Evolutionary conservation across 1,140 invertebrate species (phyloP), one percentile per base, ranked within the genome.

Genomic region (Formica exsecta): DNA sequence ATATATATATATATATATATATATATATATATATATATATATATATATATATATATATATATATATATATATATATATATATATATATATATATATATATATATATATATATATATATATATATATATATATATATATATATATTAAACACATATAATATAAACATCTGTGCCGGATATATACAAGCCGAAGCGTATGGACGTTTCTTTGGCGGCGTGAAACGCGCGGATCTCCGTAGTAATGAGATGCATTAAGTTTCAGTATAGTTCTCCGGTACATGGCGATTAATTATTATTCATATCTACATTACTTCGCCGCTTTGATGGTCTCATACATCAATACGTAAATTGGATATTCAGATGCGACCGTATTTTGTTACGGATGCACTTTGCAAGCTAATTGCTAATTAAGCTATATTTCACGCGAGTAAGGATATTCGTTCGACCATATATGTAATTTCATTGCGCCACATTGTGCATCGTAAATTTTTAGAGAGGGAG

Each of bases 281-380:
- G 44, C 86, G 85, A 90, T 92, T 91, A 92, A 91, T 92, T 91
- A 92, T 88, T 92, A 89, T 92, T 92, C 90, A 91, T 87, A 90
- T 75, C 70, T 77, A 61, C 51, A 65, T 71, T 71, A 83, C 81
- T 77, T 88, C 19, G 59, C 36, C 57, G 64, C 71, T 66, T 32
- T 62, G 80, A 87, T 25, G n/a, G 16, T 84, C 59, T n/a, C 80
- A 59, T 41, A 86, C 59, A 75, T 85, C 64, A 62, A 68, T 64
- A 73, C 79, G 71, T 86, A 79, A 65, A 89, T 84, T 85, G 66
- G 70, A 87, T 90, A 90, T 89, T 89, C 88, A 86, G 85, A 89
- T 73, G 71, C 62, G 59, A 81, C 59, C 85, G 57, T 59, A 79
- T 66, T 80, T 66, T 80, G 71, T 32, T 77, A 51, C 81, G 62